phyloP scores from a whole-genome alignment of 1,140 invertebrate species.

The Antheraea mylitta region DNA sequence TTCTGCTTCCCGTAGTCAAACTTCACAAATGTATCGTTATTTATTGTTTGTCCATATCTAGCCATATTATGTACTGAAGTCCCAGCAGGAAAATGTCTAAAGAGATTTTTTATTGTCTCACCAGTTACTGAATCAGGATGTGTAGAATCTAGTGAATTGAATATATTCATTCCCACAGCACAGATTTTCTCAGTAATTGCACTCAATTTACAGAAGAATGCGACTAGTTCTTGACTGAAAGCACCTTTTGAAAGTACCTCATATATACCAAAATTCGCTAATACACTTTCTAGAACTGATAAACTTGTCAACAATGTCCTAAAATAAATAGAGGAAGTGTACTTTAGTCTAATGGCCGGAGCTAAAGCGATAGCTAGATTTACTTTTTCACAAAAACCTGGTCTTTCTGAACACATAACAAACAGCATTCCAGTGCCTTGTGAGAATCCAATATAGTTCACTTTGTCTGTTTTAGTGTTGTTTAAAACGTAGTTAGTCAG shows the following conservation, averaged over 20 bases:
- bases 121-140: conserved; percentile 24
- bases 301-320: conserved; percentile 22
- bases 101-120: conserved; percentile 21
- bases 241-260: conserved; percentile 45
- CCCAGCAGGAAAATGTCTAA: conserved; percentile 85
- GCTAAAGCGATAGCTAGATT: conserved; percentile 48
- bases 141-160: conserved; percentile 14
- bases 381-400: conserved; percentile 51
- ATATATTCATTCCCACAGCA: conserved; percentile 32
- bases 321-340: conserved; percentile 42
- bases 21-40: conserved; percentile 54
- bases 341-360: conserved; percentile 41
- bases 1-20: conserved; percentile 71
- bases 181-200: conserved; percentile 31
- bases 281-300: conserved; percentile 29
- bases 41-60: conserved; percentile 77
- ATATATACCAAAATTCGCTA: conserved; percentile 20
- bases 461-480: conserved; percentile 65
- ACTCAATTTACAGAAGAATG: conserved; percentile 40
- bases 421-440: conserved; percentile 76
- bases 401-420: conserved; percentile 59
- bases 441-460: conserved; percentile 82
- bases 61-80: conserved; percentile 84
- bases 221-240: conserved; percentile 35
- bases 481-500: conserved; percentile 83